These are phyloP conservation scores for Drosophila rufa DNA, from an alignment of 1,140 invertebrate species.

Conservation along the genomic window DNA sequence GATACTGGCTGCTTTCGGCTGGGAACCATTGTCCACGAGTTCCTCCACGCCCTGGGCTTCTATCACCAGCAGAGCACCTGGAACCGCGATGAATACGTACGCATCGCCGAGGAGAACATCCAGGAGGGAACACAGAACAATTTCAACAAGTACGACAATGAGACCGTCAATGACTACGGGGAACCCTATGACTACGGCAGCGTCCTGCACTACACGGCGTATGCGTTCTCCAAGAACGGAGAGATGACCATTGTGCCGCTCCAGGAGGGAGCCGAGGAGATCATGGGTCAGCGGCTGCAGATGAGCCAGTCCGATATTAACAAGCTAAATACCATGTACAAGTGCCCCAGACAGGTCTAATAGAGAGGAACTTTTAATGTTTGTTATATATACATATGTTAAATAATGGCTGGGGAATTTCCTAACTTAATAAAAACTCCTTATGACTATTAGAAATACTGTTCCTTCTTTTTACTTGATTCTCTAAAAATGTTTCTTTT, in stretches of 20 bases:
- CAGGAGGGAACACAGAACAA: constrained; percentile 86
- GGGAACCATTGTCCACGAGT: constrained; percentile 89
- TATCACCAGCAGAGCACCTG: constrained; percentile 90
- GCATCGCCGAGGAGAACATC: constrained; percentile 89
- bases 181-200: constrained; percentile 88
- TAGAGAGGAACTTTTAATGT: background rate
- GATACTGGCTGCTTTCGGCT: constrained; percentile 74
- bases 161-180: constrained; percentile 85
- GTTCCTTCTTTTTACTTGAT: too few species aligned
- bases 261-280: constrained; percentile 41
- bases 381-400: background rate
- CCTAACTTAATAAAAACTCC: background rate
- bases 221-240: constrained; percentile 91
- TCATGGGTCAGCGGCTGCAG: constrained; percentile 86
- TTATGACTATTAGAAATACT: background rate
- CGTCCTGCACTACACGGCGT: constrained; percentile 89
- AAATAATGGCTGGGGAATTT: background rate
- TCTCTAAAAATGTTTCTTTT: background rate
- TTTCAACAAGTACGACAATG: constrained; percentile 86
- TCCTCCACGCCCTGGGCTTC: constrained; percentile 89
- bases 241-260: constrained; percentile 89
- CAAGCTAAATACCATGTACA: constrained; percentile 87
- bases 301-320: constrained; percentile 86
- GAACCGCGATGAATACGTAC: constrained; percentile 90
- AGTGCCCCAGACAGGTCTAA: constrained; percentile 73